These are phyloP conservation scores for Bombus turneri DNA, from an alignment of 1,140 invertebrate genomes.

Conservation along the genomic window DNA sequence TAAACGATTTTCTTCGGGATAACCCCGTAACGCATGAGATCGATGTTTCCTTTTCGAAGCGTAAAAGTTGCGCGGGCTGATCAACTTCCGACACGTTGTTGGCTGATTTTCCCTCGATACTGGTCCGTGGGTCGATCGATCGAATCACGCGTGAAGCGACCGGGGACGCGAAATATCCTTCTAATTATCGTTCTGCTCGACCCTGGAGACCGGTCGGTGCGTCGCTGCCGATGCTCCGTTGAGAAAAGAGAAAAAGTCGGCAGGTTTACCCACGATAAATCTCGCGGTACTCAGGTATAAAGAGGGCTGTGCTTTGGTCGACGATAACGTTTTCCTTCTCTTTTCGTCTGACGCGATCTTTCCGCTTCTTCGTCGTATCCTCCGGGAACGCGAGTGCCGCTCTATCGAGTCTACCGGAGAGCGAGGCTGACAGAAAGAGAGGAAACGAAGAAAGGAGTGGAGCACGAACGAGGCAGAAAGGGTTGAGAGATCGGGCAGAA, in stretches of 20 bases:
- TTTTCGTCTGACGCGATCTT: neutral
- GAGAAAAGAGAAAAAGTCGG: conserved; percentile 38
- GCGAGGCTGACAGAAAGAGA: conserved; percentile 27
- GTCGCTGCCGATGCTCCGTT: conserved; percentile 17
- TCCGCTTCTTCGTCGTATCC: conserved; percentile 25
- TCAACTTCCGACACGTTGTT: neutral
- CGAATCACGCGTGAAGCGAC: conserved; percentile 15
- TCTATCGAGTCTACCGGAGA: conserved; percentile 36
- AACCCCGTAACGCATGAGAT: no score
- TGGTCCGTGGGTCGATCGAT: conserved; percentile 4
- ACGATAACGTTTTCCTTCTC: conserved; percentile 58
- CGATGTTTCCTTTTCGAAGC: neutral
- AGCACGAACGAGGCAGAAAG: conserved; percentile 63
- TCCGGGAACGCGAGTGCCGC: conserved; percentile 37
- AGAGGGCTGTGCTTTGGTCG: conserved; percentile 47
- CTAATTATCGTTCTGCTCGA: conserved; percentile 53
- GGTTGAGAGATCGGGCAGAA: conserved; percentile 75
- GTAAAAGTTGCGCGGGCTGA: neutral
- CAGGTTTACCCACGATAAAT: conserved; percentile 65
- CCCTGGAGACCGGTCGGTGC: conserved; percentile 15
- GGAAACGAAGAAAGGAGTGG: conserved; percentile 62
- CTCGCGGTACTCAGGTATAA: conserved; percentile 62
- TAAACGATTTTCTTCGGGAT: no score
- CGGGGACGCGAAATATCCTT: conserved; percentile 36
- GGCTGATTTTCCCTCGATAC: neutral